Evolutionary conservation across 2,888 invertebrate species (phyloP).

Genomic region (Cyrtodaria siliqua): DNA sequence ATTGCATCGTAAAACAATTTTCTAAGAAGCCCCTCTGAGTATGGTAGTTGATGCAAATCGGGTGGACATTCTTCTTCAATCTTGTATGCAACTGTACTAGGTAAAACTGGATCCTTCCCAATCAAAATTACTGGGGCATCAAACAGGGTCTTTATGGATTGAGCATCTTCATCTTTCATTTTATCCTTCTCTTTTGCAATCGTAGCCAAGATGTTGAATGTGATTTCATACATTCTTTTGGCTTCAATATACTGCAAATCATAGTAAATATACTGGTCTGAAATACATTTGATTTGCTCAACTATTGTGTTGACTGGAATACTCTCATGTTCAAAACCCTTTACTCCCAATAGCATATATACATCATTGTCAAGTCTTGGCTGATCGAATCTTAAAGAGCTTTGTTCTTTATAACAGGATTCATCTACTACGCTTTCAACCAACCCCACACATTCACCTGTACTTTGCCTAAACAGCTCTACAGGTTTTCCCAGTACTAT

Average conservation of each 20-base stretch:
- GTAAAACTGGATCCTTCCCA: neutral
- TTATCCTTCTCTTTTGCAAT: neutral
- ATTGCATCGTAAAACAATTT: slow-evolving; percentile 15
- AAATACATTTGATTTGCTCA: slow-evolving; percentile 9
- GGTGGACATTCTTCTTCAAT: slow-evolving; percentile 21
- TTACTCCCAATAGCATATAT: too few relatives aligned
- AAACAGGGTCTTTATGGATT: neutral
- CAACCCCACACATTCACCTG: slow-evolving; percentile 28
- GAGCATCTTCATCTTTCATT: neutral
- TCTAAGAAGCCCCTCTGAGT: neutral
- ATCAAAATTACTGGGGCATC: slow-evolving; percentile 22
- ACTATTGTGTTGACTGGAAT: neutral
- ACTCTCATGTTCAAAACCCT: too few relatives aligned
- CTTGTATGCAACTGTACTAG: slow-evolving; percentile 16
- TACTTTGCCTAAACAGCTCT: slow-evolving; percentile 18
- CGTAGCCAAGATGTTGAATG: neutral
- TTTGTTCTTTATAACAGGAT: too few relatives aligned
- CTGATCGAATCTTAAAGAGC: too few relatives aligned
- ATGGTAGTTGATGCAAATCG: slow-evolving; percentile 10
- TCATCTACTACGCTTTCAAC: slow-evolving; percentile 10
- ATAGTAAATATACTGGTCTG: slow-evolving; percentile 4
- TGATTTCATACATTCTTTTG: neutral
- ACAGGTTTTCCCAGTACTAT: slow-evolving; percentile 32
- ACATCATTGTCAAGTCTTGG: too few relatives aligned
- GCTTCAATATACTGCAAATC: slow-evolving; percentile 1